Conservation (phyloP, 2,888 invertebrate genomes). For the Ellobium chinense region DNA sequence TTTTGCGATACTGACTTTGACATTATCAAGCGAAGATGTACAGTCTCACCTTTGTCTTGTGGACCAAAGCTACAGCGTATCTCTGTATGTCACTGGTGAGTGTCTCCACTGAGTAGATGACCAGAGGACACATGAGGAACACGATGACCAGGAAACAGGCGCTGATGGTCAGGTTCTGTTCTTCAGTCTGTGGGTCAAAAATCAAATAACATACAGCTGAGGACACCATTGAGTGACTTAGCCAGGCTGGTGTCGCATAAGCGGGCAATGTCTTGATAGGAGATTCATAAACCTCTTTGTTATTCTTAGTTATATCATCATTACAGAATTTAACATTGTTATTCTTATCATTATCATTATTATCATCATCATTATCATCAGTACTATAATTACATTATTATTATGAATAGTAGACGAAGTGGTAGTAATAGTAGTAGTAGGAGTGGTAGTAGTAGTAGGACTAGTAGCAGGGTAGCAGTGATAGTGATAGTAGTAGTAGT, state of each 20-base stretch:
- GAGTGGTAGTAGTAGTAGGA: constrained; percentile 10
- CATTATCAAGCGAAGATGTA: too few relatives aligned
- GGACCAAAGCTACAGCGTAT: constrained; percentile 64
- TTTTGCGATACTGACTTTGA: too few relatives aligned
- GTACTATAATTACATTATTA: background rate
- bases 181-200: constrained; percentile 16
- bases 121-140: constrained; percentile 57
- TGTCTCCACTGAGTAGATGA: constrained; percentile 57
- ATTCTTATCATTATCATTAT: too few relatives aligned
- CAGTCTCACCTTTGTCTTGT: constrained; percentile 57
- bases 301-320: too few relatives aligned
- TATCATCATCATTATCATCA: constrained; percentile 1
- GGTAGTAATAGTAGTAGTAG: constrained; percentile 20
- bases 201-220: too few relatives aligned
- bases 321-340: too few relatives aligned
- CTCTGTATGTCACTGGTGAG: constrained; percentile 64
- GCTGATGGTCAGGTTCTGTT: constrained; percentile 17
- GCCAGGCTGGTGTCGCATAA: too few relatives aligned
- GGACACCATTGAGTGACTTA: too few relatives aligned
- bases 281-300: too few relatives aligned
- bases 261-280: too few relatives aligned
- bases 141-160: constrained; percentile 56
- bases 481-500: constrained; percentile 21
- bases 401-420: constrained; percentile 15
- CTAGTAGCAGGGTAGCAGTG: background rate